phyloP scores from a whole-genome alignment of 1,140 invertebrate genomes.

The Fopius arisanus region DNA sequence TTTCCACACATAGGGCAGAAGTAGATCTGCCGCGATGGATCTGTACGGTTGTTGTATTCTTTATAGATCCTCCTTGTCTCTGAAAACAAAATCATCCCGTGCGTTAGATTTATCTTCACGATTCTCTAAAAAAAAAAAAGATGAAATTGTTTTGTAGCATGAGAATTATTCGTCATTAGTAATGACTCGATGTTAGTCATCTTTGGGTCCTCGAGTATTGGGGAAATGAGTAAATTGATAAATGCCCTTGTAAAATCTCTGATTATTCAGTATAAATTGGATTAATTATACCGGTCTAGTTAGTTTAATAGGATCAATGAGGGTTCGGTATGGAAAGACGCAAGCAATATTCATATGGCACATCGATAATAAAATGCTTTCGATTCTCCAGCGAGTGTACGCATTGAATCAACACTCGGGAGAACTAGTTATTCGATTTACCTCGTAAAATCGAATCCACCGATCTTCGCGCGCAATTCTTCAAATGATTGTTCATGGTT shows the following conservation, averaged over 20 bases:
- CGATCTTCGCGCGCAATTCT: neutral
- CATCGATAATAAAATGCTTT: too few species aligned
- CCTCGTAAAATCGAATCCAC: neutral
- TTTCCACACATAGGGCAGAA: conserved; percentile 54
- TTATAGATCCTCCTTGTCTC: conserved; percentile 4
- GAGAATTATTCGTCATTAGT: too few species aligned
- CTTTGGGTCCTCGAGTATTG: too few species aligned
- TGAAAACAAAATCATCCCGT: conserved; percentile 22
- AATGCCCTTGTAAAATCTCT: neutral
- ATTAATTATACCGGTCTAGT: neutral
- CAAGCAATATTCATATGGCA: neutral
- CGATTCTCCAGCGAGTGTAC: too few species aligned
- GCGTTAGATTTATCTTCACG: neutral
- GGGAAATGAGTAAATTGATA: neutral
- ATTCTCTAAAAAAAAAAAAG: neutral
- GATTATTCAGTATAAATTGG: neutral
- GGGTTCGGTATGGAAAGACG: neutral
- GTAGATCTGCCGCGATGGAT: conserved; percentile 30
- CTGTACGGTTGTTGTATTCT: conserved; percentile 16
- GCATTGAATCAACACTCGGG: too few species aligned
- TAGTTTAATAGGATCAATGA: neutral
- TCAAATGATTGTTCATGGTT: neutral
- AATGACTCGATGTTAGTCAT: neutral
- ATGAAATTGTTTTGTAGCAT: neutral
- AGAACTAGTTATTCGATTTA: neutral